Evolutionary conservation across 2,888 invertebrate species (phyloP), one percentile per base, ranked within the genome.

Genomic region (Agrotis clavis): DNA sequence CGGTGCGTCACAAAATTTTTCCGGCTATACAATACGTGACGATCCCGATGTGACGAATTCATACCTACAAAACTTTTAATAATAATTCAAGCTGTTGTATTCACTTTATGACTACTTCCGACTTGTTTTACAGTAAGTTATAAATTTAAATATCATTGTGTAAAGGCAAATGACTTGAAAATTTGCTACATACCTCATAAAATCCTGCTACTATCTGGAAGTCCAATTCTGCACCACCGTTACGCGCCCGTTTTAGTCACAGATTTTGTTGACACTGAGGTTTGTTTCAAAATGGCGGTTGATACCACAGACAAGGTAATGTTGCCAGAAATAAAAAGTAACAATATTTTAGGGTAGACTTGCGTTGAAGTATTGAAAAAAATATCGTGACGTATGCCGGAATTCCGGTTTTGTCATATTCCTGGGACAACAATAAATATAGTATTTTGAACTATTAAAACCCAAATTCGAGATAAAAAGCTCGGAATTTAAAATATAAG

Each of bases 241-340:
- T 19, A 59, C 45, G 59, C 45, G 59, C 59, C 59, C 19, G 14
- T 59, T 59, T 45, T 5, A 30, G 45, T 59, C 59, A 59, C 59
- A 13, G 13, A 59, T 45, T 59, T 59, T 59, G 59, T 19, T 59
- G 19, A 45, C 59, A 45, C 59, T 45, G 19, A 59, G 19, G 59
- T 59, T 59, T 59, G 19, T 4, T 60, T 45, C 6, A 45, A 60
- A 60, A 45, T 45, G 21, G 21, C 59, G n/a, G 19, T 14, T 45
- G 30, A 45, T 9, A 60, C 60, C 45, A 60, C 60, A 45, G 60
- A 45, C 21, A 60, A 21, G 45, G 41, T 60, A 45, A 60, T 60
- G 45, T 45, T 45, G 45, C 60, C 45, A 60, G 45, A 60, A 60
- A 60, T 45, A 2, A 45, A 45, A 60, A 60, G 19, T 16, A 14